Evolutionary conservation across 2,888 invertebrate genomes (phyloP).

Genomic region (Aplocera efformata): DNA sequence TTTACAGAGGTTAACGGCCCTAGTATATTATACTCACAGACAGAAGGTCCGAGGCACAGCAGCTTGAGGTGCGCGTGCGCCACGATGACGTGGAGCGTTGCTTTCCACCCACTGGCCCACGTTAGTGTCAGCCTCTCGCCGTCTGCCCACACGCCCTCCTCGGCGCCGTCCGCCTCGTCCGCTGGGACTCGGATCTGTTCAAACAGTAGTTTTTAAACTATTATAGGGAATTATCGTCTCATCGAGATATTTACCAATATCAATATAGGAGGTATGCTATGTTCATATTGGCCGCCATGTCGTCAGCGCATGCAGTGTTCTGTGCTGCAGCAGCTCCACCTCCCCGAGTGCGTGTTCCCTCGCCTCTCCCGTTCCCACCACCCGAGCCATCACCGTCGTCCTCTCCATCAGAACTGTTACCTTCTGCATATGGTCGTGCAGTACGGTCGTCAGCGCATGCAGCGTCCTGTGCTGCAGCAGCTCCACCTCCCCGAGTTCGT

Average conservation of each 20-base stretch:
- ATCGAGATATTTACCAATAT: no score
- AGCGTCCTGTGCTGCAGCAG: constrained; percentile 80
- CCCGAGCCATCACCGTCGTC: constrained; percentile 58
- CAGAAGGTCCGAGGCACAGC: constrained; percentile 65
- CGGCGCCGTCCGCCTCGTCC: constrained; percentile 72
- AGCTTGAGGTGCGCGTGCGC: constrained; percentile 69
- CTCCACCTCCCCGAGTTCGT: constrained; percentile 17
- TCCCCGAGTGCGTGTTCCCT: constrained; percentile 30
- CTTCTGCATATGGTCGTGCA: constrained; percentile 87
- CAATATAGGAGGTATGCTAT: no score
- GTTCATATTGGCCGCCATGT: no score
- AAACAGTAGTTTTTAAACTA: no score
- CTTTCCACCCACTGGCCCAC: constrained; percentile 86
- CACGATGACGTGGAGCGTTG: constrained; percentile 88
- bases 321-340: constrained; percentile 56
- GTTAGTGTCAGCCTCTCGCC: constrained; percentile 89
- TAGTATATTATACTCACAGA: constrained; percentile 57
- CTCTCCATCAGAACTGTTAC: constrained; percentile 39
- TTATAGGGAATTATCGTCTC: no score
- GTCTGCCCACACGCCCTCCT: constrained; percentile 38
- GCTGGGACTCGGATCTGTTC: background rate
- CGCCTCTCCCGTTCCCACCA: constrained; percentile 82
- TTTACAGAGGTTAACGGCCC: no score
- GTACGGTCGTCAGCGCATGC: constrained; percentile 83
- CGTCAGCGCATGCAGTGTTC: constrained; percentile 84